Evolutionary conservation across 2,797 vertebrate genomes (phyloP).

Genomic region (Sebastes reedi): DNA sequence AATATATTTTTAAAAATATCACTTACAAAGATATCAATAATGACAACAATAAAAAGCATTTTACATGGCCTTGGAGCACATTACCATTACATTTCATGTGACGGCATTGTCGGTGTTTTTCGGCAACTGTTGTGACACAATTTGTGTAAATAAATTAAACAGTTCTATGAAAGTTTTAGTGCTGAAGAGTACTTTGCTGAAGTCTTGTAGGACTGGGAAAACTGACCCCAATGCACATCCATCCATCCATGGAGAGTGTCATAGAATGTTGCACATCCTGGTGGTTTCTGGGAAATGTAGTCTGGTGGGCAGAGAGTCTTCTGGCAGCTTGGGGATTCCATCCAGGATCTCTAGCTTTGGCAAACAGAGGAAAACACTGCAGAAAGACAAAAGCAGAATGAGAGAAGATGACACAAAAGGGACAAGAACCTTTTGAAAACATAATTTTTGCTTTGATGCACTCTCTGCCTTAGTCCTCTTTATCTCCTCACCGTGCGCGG

Average conservation of each 20-base stretch:
- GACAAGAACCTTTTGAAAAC: not conserved
- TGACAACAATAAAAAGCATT: not conserved
- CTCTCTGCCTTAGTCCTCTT: fast-evolving
- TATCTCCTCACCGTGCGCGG: constrained; percentile 83
- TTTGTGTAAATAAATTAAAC: not conserved
- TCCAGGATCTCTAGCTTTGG: constrained; percentile 95
- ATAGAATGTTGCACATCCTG: constrained; percentile 88
- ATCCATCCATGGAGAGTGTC: constrained; percentile 37
- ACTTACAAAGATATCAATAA: constrained; percentile 14
- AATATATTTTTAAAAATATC: not conserved
- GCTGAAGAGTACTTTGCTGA: not conserved
- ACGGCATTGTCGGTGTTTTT: constrained; percentile 1
- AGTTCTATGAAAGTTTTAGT: not conserved
- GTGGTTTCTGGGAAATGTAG: constrained; percentile 71
- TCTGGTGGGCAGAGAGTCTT: constrained; percentile 81
- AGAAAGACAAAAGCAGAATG: constrained; percentile 1
- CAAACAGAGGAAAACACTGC: constrained; percentile 93
- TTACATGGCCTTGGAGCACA: constrained; percentile 10
- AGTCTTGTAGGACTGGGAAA: not conserved
- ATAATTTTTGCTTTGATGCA: not conserved
- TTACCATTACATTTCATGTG: not conserved
- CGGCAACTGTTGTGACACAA: constrained; percentile 6
- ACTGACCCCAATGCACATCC: not conserved
- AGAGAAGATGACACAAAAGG: not conserved
- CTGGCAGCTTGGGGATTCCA: constrained; percentile 91